Conservation (phyloP, 2,113 vertebrate genomes). For the Carassius carassius region DNA sequence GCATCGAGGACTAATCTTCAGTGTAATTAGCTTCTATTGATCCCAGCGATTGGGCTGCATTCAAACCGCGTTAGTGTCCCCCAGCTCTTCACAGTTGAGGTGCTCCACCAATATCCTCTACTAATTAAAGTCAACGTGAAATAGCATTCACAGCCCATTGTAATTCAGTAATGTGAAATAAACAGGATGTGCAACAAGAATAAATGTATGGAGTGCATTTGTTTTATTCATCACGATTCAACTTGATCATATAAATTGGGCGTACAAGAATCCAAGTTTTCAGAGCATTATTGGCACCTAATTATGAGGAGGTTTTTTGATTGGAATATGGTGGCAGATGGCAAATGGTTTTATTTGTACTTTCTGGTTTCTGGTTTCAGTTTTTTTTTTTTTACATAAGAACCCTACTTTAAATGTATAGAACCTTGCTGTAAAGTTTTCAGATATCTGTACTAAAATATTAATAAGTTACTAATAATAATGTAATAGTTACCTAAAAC, state of each 20-base stretch:
- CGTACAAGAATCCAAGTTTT: neutral
- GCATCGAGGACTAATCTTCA: slow-evolving; percentile 73
- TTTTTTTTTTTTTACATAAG: no score
- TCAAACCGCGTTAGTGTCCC: slow-evolving; percentile 25
- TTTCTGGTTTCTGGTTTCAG: no score
- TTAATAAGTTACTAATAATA: no score
- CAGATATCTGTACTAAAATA: no score
- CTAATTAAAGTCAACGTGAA: slow-evolving; percentile 34
- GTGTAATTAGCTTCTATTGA: slow-evolving; percentile 81
- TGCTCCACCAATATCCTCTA: slow-evolving; percentile 8
- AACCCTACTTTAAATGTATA: no score
- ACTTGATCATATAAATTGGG: neutral
- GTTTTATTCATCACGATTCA: neutral
- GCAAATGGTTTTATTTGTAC: no score
- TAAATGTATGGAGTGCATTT: neutral
- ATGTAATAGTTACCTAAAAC: neutral
- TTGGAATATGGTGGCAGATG: no score
- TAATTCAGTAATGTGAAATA: slow-evolving; percentile 27
- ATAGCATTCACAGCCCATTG: slow-evolving; percentile 28
- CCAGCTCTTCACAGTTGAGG: slow-evolving; percentile 35
- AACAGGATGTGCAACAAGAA: neutral
- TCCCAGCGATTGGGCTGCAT: slow-evolving; percentile 71
- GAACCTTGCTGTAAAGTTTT: no score
- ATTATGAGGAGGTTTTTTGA: neutral
- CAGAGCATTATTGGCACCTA: neutral